Evolutionary conservation across 2,888 invertebrate genomes (phyloP).

Genomic region (Athalia rosae): DNA sequence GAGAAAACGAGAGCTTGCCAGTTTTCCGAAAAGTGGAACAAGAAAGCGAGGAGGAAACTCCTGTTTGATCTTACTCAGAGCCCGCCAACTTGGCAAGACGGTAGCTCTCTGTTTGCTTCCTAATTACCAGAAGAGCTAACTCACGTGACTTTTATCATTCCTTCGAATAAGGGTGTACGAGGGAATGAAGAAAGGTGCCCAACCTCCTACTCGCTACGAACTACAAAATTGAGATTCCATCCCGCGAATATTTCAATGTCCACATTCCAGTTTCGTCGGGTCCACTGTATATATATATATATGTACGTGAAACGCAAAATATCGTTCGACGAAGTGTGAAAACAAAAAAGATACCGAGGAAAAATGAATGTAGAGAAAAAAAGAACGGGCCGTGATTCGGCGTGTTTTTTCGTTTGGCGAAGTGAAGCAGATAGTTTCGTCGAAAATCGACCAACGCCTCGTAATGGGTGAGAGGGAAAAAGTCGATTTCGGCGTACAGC

Average conservation of each 20-base stretch:
- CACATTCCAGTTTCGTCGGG: constrained; percentile 65
- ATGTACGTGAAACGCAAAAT: neutral
- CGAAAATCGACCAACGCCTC: neutral
- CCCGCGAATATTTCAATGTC: constrained; percentile 61
- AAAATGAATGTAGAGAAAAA: no score
- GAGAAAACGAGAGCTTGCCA: constrained; percentile 33
- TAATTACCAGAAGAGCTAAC: constrained; percentile 58
- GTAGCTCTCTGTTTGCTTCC: constrained; percentile 66
- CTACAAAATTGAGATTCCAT: constrained; percentile 66
- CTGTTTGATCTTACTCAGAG: constrained; percentile 64
- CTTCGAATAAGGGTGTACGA: neutral
- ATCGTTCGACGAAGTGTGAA: neutral
- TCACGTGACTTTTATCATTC: constrained; percentile 39
- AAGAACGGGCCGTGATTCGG: neutral
- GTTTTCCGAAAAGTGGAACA: constrained; percentile 51
- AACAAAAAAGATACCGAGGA: neutral
- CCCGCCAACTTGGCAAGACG: constrained; percentile 68
- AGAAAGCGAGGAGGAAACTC: constrained; percentile 62
- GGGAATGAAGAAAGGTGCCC: neutral
- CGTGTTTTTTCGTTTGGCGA: neutral
- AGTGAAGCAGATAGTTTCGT: neutral
- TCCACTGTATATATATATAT: no score
- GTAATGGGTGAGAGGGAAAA: neutral
- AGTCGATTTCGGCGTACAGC: constrained; percentile 6
- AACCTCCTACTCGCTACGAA: constrained; percentile 31